Evolutionary conservation across 2,113 vertebrate species (phyloP).

Genomic region (Mormyrus lacerda): DNA sequence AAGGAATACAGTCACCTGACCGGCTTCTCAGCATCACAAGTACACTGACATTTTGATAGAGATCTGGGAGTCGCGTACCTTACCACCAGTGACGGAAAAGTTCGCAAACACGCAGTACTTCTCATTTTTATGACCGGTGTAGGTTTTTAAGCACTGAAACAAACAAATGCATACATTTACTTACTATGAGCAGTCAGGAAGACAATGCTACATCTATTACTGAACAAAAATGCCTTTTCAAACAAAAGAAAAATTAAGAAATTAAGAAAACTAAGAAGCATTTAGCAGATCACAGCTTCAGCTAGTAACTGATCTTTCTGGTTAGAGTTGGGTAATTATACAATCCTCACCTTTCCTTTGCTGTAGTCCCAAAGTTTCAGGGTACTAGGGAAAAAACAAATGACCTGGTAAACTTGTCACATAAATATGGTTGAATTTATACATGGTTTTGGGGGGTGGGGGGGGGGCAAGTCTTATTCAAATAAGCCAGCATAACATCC

Average conservation of each 20-base stretch:
- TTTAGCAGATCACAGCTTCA: not conserved
- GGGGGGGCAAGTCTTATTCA: not conserved
- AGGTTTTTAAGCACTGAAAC: constrained; percentile 91
- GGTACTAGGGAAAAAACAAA: constrained; percentile 63
- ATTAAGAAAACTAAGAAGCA: not conserved
- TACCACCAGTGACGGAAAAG: constrained; percentile 95
- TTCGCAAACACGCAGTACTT: constrained; percentile 99
- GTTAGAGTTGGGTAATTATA: not conserved
- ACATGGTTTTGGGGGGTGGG: not conserved
- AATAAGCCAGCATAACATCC: not conserved
- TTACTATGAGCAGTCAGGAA: not conserved
- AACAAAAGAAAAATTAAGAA: not conserved
- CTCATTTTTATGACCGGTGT: constrained; percentile 97
- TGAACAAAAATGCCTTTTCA: not conserved
- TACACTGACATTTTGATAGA: not conserved
- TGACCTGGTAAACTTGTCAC: not conserved
- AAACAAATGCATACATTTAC: not conserved
- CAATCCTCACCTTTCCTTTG: constrained; percentile 84
- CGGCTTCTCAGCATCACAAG: not conserved
- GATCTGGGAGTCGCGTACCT: constrained; percentile 60
- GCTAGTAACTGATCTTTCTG: not conserved
- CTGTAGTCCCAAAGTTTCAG: constrained; percentile 99
- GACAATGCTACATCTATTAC: not conserved
- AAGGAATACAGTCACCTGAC: not conserved
- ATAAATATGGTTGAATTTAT: not conserved